These are phyloP conservation scores for Cyclophora albipunctata DNA, from an alignment of 2,888 invertebrate species.

Conservation along the genomic window DNA sequence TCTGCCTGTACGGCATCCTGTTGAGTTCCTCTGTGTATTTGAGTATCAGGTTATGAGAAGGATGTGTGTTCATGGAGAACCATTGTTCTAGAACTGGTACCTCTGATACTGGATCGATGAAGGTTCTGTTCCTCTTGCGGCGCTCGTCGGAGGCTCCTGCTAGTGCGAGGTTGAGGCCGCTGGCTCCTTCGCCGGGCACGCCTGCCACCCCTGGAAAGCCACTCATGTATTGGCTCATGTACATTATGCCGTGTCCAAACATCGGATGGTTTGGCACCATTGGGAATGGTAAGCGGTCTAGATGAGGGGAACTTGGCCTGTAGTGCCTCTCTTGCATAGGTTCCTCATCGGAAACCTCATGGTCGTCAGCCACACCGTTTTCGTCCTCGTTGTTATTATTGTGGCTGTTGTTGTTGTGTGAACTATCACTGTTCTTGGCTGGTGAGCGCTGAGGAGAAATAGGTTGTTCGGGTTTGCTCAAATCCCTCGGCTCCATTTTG, in stretches of 20 bases:
- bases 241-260: slow-evolving; percentile 93
- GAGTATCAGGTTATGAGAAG: slow-evolving; percentile 96
- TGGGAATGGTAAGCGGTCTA: slow-evolving; percentile 80
- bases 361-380: slow-evolving; percentile 65
- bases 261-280: slow-evolving; percentile 88
- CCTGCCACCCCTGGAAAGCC: slow-evolving; percentile 71
- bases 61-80: slow-evolving; percentile 98
- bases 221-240: slow-evolving; percentile 90
- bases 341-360: slow-evolving; percentile 71
- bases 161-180: slow-evolving; percentile 78
- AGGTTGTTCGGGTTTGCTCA: slow-evolving; percentile 53
- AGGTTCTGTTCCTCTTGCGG: slow-evolving; percentile 96
- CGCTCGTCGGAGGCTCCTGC: slow-evolving; percentile 86
- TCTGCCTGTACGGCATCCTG: slow-evolving; percentile 96
- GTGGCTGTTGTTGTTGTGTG: slow-evolving; percentile 62
- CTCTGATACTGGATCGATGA: slow-evolving; percentile 99
- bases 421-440: slow-evolving; percentile 73
- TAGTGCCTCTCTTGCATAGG: slow-evolving; percentile 61
- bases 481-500: slow-evolving; percentile 71
- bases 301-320: slow-evolving; percentile 53
- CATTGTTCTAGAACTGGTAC: slow-evolving; percentile 95
- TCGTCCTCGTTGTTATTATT: slow-evolving; percentile 64
- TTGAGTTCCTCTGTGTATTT: slow-evolving; percentile 99
- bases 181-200: slow-evolving; percentile 74
- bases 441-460: slow-evolving; percentile 70